A percentile compares a stretch with the other conserved stretches of the same genome.
These are phyloP conservation scores for Drosophila prosaltans DNA, from an alignment of 1,140 invertebrate species.

Conservation along the genomic window DNA sequence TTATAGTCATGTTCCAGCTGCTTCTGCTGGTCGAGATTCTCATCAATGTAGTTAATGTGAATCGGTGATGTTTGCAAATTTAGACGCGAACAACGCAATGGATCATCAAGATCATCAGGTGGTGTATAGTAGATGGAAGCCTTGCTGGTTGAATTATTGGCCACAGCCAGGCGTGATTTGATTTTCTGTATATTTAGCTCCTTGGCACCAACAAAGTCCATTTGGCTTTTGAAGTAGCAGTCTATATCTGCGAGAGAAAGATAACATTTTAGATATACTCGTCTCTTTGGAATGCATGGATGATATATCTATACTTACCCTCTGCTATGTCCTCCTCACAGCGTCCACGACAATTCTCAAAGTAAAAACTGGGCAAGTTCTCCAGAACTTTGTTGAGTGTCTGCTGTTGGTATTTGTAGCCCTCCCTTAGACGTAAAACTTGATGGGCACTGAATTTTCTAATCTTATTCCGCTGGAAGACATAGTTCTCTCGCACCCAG, in stretches of 20 bases:
- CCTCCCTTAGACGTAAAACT: slow-evolving; percentile 93
- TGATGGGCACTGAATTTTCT: slow-evolving; percentile 97
- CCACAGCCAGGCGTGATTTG: slow-evolving; percentile 63
- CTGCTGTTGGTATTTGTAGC: slow-evolving; percentile 97
- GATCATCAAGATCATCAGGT: slow-evolving; percentile 85
- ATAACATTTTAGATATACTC: not conserved
- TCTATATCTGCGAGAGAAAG: slow-evolving; percentile 68
- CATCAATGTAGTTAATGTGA: slow-evolving; percentile 82
- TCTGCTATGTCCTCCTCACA: slow-evolving; percentile 88
- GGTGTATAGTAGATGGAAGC: slow-evolving; percentile 91
- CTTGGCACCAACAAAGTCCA: slow-evolving; percentile 73
- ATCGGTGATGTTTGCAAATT: slow-evolving; percentile 76
- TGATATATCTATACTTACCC: slow-evolving; percentile 59
- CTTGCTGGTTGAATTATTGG: slow-evolving; percentile 86
- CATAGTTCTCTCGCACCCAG: slow-evolving; percentile 96
- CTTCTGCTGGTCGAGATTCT: slow-evolving; percentile 76
- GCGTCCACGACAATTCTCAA: slow-evolving; percentile 95
- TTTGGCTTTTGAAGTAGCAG: slow-evolving; percentile 87
- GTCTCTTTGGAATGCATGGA: slow-evolving; percentile 6
- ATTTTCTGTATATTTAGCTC: slow-evolving; percentile 73
- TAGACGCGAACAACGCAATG: slow-evolving; percentile 51
- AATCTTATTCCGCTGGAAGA: slow-evolving; percentile 96
- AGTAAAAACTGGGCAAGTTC: slow-evolving; percentile 95
- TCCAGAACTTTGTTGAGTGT: slow-evolving; percentile 97
- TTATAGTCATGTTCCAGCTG: slow-evolving; percentile 64